Base-by-base conservation (phyloP, 64 coral and sea anemone species). In the Montipora cactus region DNA sequence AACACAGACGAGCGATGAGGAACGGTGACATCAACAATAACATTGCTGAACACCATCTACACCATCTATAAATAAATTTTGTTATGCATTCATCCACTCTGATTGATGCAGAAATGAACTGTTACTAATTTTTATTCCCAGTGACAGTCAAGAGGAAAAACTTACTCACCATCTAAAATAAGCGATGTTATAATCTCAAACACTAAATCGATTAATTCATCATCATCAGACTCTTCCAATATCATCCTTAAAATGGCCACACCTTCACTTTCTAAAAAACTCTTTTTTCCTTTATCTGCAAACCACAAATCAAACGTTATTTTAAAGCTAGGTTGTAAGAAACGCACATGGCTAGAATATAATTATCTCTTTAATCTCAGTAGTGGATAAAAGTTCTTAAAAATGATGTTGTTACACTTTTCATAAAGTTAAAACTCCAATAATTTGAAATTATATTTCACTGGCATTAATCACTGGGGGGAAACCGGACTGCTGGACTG, bases 221-320 rank as follows among this genome's bases (percentile, higher is more conserved):
- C 89, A 19, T 97, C 96, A 79, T 93, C 89, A 10, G 80, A 70
- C 37, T 91, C 93, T 79, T 92, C 74, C 48, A 95, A 37, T 7
- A 80, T 74, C 28, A 76, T 89, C 46, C 79, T 64, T 59, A 97
- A 87, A 8, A 92, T 79, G 73, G 84, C 89, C 46, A 85, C 80
- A 18, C 96, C 96, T 37, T 89, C 93, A 49, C 80, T 89, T 19
- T 97, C 96, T 37, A 67, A 89, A 77, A 97, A 95, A 48, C 89
- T 97, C 9, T 78, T 84, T 77, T 88, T 94, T 67, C 96, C 96
- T 59, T 88, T 95, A 23, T 90, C 96, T 97, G 64, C 44, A 15
- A 73, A 20, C 14, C 8, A 79, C 64, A 87, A 18, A 55, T 8
- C 81, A 64, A 15, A 12, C 13, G 2, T 12, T 64, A 64, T 64